Percentiles rank a stretch among this genome's conserved stretches.
Evolutionary conservation across 2,113 vertebrate genomes (phyloP).

Genomic region (Otis tarda): DNA sequence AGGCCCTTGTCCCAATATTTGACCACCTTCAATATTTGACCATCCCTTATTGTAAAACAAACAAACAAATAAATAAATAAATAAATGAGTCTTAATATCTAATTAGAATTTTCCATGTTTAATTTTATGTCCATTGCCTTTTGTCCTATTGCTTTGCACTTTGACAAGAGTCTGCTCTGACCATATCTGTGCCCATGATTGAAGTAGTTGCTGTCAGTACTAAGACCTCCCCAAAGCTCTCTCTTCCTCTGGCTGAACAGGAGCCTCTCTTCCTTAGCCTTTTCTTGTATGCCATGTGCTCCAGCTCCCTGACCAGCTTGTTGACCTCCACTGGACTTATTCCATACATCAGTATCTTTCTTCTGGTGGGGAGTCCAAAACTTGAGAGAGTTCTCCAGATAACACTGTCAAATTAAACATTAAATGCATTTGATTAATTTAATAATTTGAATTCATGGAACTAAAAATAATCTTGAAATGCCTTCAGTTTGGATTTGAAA

Average conservation of each 20-base stretch:
- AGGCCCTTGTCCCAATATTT: neutral
- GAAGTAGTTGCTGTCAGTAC: neutral
- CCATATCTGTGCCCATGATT: neutral
- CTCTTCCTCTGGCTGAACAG: neutral
- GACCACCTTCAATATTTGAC: neutral
- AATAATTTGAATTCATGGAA: neutral
- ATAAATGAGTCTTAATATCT: neutral
- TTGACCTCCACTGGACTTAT: neutral
- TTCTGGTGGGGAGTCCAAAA: neutral
- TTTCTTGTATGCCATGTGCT: neutral
- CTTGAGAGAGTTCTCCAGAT: neutral
- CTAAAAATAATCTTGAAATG: conserved; percentile 38
- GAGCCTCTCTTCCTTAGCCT: neutral
- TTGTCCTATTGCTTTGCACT: neutral
- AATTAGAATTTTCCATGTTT: neutral
- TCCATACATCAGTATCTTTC: neutral
- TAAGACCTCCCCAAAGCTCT: neutral
- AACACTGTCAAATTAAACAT: neutral
- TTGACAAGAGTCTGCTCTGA: neutral
- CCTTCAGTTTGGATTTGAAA: conserved; percentile 10
- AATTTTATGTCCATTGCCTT: neutral
- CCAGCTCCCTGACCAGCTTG: neutral
- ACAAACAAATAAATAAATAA: neutral
- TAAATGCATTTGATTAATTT: neutral
- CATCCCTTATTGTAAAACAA: neutral